Base-by-base conservation (phyloP, 2,888 invertebrate species). In the Drosophila tripunctata region DNA sequence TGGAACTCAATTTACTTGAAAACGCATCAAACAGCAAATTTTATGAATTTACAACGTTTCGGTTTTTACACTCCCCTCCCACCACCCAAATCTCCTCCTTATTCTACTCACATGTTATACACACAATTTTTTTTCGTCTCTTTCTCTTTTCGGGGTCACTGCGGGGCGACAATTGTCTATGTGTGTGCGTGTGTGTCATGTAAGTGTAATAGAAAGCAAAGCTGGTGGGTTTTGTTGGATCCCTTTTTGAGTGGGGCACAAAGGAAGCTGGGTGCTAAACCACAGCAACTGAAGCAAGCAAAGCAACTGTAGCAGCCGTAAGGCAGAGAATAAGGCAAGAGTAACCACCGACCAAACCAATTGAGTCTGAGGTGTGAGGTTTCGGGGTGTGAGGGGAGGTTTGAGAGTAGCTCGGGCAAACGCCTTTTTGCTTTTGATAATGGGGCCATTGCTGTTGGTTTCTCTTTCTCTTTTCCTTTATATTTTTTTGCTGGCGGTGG, bases 11-110 rank as follows among this genome's bases (percentile, higher is more conserved):
- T 84, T 84, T 84, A 87, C 86, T 82, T 87, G 80, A 82, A 82
- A 84, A 84, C 88, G 83, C 87, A 84, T 85, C 86, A 85, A 87
- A 82, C 87, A 79, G 83, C 87, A 83, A 87, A 87, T 84, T 84
- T 84, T 84, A 84, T 84, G 83, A 84, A 84, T 84, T 84, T 84
- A 83, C 88, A 87, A 87, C 83, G 79, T 82, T 87, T 84, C 81
- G 75, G 71, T 81, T 62, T 78, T 81, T 67, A 54, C 55, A 30
- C 43, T 22, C 10, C 4, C 33, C 21, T 31, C 24, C 6, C 38
- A 30, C 21, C 7, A 14, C 12, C 3, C 19, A 3, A 50, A 12
- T 1, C 52, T n/a, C 21, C 22, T n/a, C n/a, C n/a, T n/a, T n/a
- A n/a, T n/a, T n/a, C n/a, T n/a, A n/a, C 45, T 21, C 47, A 31